A percentile compares a stretch with the other conserved stretches of the same genome.
phyloP scores from a whole-genome alignment of 2,797 vertebrate species.

The Diplodus sargus region DNA sequence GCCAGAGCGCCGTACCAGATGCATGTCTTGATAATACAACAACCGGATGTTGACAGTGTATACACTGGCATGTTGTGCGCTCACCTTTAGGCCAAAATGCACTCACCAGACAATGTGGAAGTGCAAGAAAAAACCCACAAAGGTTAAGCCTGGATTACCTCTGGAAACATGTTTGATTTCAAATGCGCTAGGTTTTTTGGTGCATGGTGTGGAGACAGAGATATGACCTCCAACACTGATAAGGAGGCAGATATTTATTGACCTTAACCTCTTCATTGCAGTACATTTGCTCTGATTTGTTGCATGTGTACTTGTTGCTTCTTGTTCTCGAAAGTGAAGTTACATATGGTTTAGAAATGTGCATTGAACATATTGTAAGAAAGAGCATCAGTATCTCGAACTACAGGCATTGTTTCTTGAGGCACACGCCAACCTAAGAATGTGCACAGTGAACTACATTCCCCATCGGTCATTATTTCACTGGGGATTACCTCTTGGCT shows the following conservation, averaged over 20 bases:
- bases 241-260: slow-evolving; percentile 1
- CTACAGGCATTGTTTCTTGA: neutral
- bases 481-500: slow-evolving; percentile 42
- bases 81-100: slow-evolving; percentile 50
- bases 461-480: slow-evolving; percentile 47
- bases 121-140: slow-evolving; percentile 3
- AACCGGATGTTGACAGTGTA: slow-evolving; percentile 72
- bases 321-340: neutral
- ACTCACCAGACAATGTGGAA: neutral
- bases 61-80: slow-evolving; percentile 65
- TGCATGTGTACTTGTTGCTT: neutral
- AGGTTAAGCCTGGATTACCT: slow-evolving; percentile 12
- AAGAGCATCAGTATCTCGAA: neutral
- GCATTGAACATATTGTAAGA: neutral
- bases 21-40: slow-evolving; percentile 46
- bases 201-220: neutral
- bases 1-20: slow-evolving; percentile 37
- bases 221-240: slow-evolving; percentile 10
- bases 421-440: slow-evolving; percentile 39
- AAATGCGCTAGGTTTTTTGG: neutral
- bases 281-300: neutral
- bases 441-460: slow-evolving; percentile 36
- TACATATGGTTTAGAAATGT: neutral
- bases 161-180: neutral
- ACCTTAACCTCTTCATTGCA: slow-evolving; percentile 10